Evolutionary conservation across 1,140 invertebrate genomes (phyloP), one percentile per base, ranked within the genome.

Genomic region (Aricia agestis): DNA sequence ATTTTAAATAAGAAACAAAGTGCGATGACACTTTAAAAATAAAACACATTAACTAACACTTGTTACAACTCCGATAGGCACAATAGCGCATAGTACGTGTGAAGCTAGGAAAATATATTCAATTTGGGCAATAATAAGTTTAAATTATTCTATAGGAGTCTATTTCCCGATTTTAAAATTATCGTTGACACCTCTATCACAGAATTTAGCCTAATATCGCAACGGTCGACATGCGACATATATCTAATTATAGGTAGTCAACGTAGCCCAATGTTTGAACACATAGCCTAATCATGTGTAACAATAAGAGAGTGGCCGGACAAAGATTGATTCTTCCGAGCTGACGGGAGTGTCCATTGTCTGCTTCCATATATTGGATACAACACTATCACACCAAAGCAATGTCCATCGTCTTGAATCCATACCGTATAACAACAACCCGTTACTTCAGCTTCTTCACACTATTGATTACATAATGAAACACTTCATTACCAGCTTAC

Each of bases 361-460:
- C 79, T 77, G 83, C 89, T 91, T 91, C 89, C 89, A 89, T 85
- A 82, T 83, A 86, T 82, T 85, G 89, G 89, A 91, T 89, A 91
- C 89, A 91, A 91, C 89, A 89, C 87, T 89, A 83, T 83, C 89
- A 88, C 83, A 86, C 89, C 89, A 89, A 76, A 84, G 81, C 81
- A 86, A 84, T 89, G 89, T 91, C 87, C 89, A 70, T 79, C 87
- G 71, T 76, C 82, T 82, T 74, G 15, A 78, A 79, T 82, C 80
- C 80, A 19, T 72, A 74, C 78, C 81, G 72, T 78, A 67, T 73
- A 79, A 79, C 82, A 80, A 82, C 78, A 83, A 86, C 87, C 89
- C 89, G 85, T 76, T 71, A 80, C 77, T 74, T 67, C 76, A 79
- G 74, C 73, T 65, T 65, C 72, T 73, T 70, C 79, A 73, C 68